Percentiles rank a stretch among this genome's conserved stretches.
These are phyloP conservation scores for Venusia cambrica DNA, from an alignment of 2,888 invertebrate genomes.

Conservation along the genomic window DNA sequence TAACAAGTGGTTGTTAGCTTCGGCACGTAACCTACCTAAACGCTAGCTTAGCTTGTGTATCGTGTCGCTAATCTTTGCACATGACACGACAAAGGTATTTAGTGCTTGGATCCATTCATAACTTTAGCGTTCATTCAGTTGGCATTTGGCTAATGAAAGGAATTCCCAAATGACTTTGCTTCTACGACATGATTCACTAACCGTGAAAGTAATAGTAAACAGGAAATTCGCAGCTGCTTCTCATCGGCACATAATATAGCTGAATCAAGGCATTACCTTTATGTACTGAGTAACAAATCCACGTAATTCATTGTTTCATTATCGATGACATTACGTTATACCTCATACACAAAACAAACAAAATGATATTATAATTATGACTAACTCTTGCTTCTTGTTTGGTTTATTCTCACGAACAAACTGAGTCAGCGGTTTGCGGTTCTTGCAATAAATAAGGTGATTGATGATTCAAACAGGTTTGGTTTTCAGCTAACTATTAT, in stretches of 20 bases:
- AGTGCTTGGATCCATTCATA: slow-evolving; percentile 28
- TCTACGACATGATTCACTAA: slow-evolving; percentile 28
- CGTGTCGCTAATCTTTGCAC: slow-evolving; percentile 24
- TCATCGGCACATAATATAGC: not conserved
- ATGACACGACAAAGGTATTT: slow-evolving; percentile 14
- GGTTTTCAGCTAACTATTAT: slow-evolving; percentile 9
- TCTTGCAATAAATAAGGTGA: slow-evolving; percentile 39
- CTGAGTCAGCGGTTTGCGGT: slow-evolving; percentile 50
- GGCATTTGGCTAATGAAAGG: slow-evolving; percentile 31
- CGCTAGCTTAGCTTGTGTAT: slow-evolving; percentile 31
- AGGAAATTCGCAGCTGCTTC: slow-evolving; percentile 10
- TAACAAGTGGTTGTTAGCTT: slow-evolving; percentile 53
- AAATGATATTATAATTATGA: too few species aligned
- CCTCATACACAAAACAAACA: slow-evolving; percentile 8
- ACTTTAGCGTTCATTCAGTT: slow-evolving; percentile 18
- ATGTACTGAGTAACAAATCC: not conserved
- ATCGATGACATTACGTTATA: slow-evolving; percentile 9
- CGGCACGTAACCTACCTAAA: slow-evolving; percentile 42
- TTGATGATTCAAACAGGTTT: slow-evolving; percentile 22
- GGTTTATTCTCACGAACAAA: slow-evolving; percentile 37
- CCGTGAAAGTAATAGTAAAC: slow-evolving; percentile 28
- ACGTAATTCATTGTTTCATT: slow-evolving; percentile 3
- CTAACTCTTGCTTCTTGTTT: slow-evolving; percentile 18
- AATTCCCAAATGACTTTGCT: slow-evolving; percentile 33
- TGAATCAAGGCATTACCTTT: too few species aligned